Conservation (phyloP, 2,888 invertebrate species). For the Thysanoteuthis rhombus region DNA sequence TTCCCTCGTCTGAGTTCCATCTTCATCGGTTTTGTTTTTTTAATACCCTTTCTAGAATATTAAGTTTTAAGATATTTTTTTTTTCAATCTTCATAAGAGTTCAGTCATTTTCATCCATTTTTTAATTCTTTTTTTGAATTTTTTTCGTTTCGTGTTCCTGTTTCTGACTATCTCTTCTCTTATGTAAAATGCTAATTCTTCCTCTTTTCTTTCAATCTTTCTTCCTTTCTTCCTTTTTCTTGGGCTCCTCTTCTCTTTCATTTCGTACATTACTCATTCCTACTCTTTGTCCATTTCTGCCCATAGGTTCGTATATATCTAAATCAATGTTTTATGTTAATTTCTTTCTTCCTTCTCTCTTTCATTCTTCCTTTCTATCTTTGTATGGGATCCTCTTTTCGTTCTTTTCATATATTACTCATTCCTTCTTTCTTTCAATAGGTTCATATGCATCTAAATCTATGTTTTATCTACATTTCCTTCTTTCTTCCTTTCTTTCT, state of each 20-base stretch:
- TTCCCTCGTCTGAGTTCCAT: not conserved
- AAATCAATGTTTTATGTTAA: not conserved
- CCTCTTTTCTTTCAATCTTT: not conserved
- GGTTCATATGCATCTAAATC: no score
- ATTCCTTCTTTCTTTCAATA: no score
- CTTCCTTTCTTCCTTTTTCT: not conserved
- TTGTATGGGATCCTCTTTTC: fast-evolving
- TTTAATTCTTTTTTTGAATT: no score
- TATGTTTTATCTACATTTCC: no score
- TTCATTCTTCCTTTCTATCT: not conserved
- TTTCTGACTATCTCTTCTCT: not conserved
- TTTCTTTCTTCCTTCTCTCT: not conserved
- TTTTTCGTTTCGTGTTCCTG: not conserved
- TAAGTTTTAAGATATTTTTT: not conserved
- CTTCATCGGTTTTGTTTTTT: not conserved
- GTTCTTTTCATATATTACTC: not conserved
- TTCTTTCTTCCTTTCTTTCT: no score
- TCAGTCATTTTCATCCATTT: not conserved
- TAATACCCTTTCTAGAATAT: not conserved
- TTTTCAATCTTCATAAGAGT: not conserved
- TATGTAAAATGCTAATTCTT: not conserved
- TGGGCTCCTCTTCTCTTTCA: not conserved
- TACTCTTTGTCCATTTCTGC: not conserved
- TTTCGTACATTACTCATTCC: not conserved
- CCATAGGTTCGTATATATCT: no score